Evolutionary conservation across 1,140 invertebrate genomes (phyloP), one percentile per base, ranked within the genome.

Genomic region (Bombyx mandarina): DNA sequence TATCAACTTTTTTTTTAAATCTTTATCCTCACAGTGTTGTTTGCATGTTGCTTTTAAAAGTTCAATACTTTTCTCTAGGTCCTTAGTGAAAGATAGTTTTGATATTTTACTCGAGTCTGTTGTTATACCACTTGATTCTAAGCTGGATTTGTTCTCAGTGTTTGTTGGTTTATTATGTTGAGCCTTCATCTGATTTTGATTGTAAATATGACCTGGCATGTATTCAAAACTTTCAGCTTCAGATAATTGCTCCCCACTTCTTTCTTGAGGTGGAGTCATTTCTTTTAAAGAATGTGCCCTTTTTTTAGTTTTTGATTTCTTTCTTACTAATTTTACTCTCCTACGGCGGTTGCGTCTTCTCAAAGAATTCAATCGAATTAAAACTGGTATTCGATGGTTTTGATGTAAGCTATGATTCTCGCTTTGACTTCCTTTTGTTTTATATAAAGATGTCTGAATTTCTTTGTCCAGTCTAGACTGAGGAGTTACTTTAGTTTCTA

Each of bases 151-250:
- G 61, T 84, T 87, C 57, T 60, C 60, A 44, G 58, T 54, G 61
- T 71, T 74, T n/a, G 45, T 54, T 57, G 57, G 48, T 60, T 54
- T 65, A 44, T 48, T 43, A 8, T 67, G 52, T 35, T 71, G 58
- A 63, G 69, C 58, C 47, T 75, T 73, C 45, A 73, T 56, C 67
- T 81, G 71, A 54, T 86, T 86, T 63, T 82, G 77, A 66, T 82
- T 73, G 65, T 86, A 89, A 55, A 87, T 73, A 69, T 87, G 77
- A 6, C 85, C 88, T 56, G 86, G 86, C 84, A 89, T 82, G 59
- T 88, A 89, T 77, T 89, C 88, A 75, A 89, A 89, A 62, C 86
- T 89, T 55, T 88, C 85, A 8, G 84, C 83, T 67, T 79, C 79
- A 35, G 86, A 87, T 61, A 88, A 60, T 63, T 79, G 78, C 35